Evolutionary conservation across 2,113 vertebrate genomes (phyloP), one percentile per base, ranked within the genome.

Genomic region (Lontra canadensis): DNA sequence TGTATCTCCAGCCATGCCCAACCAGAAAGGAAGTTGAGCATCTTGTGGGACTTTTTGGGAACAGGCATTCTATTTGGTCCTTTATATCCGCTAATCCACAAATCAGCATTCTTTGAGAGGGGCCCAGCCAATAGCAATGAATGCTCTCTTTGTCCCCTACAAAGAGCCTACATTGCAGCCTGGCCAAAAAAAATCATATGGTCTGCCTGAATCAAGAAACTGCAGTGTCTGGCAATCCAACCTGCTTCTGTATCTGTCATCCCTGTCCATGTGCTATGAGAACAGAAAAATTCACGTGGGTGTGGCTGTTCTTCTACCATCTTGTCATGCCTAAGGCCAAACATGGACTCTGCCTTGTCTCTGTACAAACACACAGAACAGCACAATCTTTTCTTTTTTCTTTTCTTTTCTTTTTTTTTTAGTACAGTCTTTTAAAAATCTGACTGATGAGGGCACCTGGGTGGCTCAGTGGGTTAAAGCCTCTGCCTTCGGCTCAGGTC

Each of bases 21-120:
- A 44, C 63, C 74, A 20, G 23, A 78, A 86, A 69, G 14, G 25
- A 83, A 29, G 44, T 26, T 74, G 15, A 20, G 21, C 44, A 78
- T 7, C 34, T 89, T 57, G 1, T 6, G 44, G 87, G 76, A 61
- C 21, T 25, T 14, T 83, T 29, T n/a, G 81, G 67, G 26, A 79
- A 18, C 44, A 73, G 55, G 8, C 76, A 25, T 88, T 90, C 85
- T 63, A 2, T 94, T 34, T 65, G 57, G 55, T 84, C 74, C 57
- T 87, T 78, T 74, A 52, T 83, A 61, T 87, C 74, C 52, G 57
- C 94, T 94, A 86, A 94, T 42, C 57, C 74, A 47, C 82, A 47
- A 84, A 81, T 95, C 86, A 96, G 92, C 95, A 93, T 88, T 94
- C 73, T 94, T 57, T 80, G 81, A 90, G 47, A 4, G 11, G 26